Evolutionary conservation across 2,888 invertebrate species (phyloP).

Genomic region (Volucella bombylans): DNA sequence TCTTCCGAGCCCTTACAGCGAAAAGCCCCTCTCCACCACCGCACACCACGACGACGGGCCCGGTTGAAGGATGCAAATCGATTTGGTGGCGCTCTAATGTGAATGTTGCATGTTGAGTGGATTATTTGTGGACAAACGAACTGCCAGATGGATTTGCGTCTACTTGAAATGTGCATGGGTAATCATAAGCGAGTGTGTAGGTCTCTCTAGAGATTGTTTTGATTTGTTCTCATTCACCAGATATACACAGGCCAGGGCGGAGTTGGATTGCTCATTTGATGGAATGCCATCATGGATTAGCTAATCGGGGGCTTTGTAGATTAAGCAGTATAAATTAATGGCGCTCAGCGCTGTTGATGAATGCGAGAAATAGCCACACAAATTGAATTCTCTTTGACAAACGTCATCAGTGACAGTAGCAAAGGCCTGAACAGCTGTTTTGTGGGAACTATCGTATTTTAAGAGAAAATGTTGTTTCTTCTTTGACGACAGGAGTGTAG

Average conservation of each 20-base stretch:
- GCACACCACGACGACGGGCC: neutral
- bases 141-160: neutral
- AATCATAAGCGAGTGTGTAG: neutral
- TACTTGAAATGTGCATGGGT: slow-evolving; percentile 9
- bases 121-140: slow-evolving; percentile 32
- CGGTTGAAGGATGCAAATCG: slow-evolving; percentile 23
- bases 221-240: slow-evolving; percentile 20
- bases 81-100: slow-evolving; percentile 15
- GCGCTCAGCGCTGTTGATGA: neutral
- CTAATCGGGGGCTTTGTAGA: slow-evolving; percentile 51
- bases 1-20: neutral
- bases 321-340: slow-evolving; percentile 63
- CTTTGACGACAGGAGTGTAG: no score
- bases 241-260: neutral
- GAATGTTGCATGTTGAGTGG: slow-evolving; percentile 27
- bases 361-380: no score
- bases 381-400: no score
- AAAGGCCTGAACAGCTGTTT: no score
- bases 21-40: neutral
- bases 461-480: no score
- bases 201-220: slow-evolving; percentile 15
- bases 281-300: slow-evolving; percentile 1
- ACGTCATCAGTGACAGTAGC: no score
- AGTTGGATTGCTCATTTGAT: slow-evolving; percentile 33
- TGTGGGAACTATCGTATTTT: no score